phyloP scores from a whole-genome alignment of 2,797 vertebrate species.

The Syngnathus rostellatus region DNA sequence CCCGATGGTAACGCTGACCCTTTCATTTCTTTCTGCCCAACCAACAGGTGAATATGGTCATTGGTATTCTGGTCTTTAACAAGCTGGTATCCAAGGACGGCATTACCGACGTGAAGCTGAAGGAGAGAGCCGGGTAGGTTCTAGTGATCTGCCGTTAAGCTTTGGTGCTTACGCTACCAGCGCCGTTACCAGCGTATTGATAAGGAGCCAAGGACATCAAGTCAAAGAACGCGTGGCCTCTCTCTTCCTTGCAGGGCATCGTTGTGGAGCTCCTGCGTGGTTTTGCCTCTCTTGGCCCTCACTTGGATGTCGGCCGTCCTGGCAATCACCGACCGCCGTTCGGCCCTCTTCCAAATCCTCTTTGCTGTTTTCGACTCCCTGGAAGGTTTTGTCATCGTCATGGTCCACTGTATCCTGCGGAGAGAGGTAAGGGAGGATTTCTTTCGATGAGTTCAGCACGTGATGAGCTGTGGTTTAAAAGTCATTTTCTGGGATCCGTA shows the following conservation, averaged over 20 bases:
- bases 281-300: constrained; percentile 92
- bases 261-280: constrained; percentile 97
- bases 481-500: constrained; percentile 40
- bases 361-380: constrained; percentile 96
- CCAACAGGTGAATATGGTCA: constrained; percentile 97
- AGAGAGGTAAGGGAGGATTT: constrained; percentile 75
- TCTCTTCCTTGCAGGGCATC: constrained; percentile 76
- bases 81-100: constrained; percentile 99
- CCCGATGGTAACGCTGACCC: constrained; percentile 1
- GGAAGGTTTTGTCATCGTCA: constrained; percentile 97
- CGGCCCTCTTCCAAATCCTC: constrained; percentile 97
- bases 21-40: constrained; percentile 26
- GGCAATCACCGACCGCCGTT: constrained; percentile 94
- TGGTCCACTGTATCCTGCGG: constrained; percentile 96
- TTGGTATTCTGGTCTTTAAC: constrained; percentile 99
- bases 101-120: constrained; percentile 98
- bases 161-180: constrained; percentile 32
- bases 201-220: constrained; percentile 15
- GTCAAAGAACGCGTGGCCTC: not conserved
- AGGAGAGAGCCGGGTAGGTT: constrained; percentile 98
- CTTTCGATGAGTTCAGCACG: not conserved
- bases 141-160: constrained; percentile 37
- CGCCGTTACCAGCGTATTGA: constrained; percentile 39
- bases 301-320: constrained; percentile 99
- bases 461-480: constrained; percentile 8